These are phyloP conservation scores for Siderastrea radians DNA, from an alignment of 92 coral and sea anemone species.

Conservation along the genomic window DNA sequence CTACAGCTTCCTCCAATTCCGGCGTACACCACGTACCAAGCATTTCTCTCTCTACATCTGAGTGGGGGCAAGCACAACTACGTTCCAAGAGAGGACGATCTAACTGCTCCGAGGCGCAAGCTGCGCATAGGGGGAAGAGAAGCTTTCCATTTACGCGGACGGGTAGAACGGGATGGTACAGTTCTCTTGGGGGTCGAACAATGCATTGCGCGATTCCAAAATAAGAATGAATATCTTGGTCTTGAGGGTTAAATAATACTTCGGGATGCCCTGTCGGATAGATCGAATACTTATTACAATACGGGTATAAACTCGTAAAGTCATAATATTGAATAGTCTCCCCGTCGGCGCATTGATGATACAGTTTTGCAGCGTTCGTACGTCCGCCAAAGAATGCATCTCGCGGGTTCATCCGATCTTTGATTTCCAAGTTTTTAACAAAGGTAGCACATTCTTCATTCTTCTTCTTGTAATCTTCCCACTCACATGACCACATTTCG, in stretches of 20 bases:
- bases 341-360: background rate
- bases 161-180: conserved; percentile 19
- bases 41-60: background rate
- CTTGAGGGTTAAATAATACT: background rate
- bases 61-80: background rate
- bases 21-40: background rate
- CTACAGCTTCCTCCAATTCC: background rate
- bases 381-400: conserved; percentile 1
- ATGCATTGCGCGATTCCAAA: conserved; percentile 1
- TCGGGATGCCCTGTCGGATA: conserved; percentile 4
- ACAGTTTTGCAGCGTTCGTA: background rate
- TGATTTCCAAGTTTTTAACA: background rate
- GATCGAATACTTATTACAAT: background rate
- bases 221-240: background rate
- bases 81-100: background rate
- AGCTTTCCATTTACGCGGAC: background rate
- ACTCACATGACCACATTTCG: conserved; percentile 1
- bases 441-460: background rate
- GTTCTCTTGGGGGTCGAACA: background rate
- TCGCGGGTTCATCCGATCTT: background rate
- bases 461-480: background rate
- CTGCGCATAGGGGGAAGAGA: background rate
- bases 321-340: background rate
- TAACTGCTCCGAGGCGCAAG: background rate
- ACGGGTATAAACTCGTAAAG: conserved; percentile 1